Conservation (phyloP, 2,888 invertebrate genomes). For the Pristionchus maxplancki region DNA sequence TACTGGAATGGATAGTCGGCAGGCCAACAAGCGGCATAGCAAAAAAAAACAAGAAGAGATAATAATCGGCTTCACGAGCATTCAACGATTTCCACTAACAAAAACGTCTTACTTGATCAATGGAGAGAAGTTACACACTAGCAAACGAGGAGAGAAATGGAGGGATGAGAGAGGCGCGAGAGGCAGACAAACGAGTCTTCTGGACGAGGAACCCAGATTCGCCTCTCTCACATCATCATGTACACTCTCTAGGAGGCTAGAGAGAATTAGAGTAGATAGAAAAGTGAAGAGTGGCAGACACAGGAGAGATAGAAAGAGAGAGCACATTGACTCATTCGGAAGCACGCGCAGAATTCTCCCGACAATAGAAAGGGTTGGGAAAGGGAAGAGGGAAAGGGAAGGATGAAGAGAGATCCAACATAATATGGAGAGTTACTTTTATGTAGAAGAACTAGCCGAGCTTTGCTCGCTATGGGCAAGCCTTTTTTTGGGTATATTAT, state of each 20-base stretch:
- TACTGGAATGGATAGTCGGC: too few relatives aligned
- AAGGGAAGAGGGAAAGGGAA: neutral
- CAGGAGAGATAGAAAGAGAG: conserved; percentile 43
- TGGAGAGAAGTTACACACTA: conserved; percentile 25
- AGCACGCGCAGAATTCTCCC: conserved; percentile 26
- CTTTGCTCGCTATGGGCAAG: too few relatives aligned
- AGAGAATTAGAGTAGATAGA: conserved; percentile 28
- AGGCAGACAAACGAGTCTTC: conserved; percentile 11
- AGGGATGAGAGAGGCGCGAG: conserved; percentile 21
- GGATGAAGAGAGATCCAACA: neutral
- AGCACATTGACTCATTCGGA: conserved; percentile 5
- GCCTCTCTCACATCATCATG: neutral
- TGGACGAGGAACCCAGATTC: conserved; percentile 16
- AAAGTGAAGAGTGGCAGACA: conserved; percentile 45
- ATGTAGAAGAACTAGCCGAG: too few relatives aligned
- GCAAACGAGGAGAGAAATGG: neutral
- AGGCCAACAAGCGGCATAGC: neutral
- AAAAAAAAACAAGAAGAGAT: neutral
- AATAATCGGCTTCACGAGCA: neutral
- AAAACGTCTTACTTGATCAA: conserved; percentile 40
- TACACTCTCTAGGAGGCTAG: conserved; percentile 21
- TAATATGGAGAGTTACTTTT: neutral
- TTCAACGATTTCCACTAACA: neutral
- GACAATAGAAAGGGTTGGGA: conserved; percentile 8
- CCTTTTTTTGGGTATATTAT: too few relatives aligned